Conservation (phyloP, 2,888 invertebrate genomes). For the Busseola fusca region DNA sequence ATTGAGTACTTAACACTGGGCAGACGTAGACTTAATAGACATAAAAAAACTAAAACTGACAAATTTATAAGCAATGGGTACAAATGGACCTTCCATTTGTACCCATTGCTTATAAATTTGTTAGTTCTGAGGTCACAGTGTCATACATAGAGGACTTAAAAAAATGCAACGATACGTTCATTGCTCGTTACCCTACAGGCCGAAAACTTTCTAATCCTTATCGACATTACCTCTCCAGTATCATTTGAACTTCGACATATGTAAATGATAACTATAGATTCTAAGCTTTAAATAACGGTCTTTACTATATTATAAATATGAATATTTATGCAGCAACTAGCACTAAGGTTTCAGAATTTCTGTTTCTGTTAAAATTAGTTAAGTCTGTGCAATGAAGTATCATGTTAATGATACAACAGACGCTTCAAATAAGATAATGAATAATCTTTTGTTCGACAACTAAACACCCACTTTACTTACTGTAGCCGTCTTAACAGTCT, state of each 20-base stretch:
- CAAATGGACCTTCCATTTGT: background rate
- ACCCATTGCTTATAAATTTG: background rate
- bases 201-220: slow-evolving; percentile 41
- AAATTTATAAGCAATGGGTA: background rate
- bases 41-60: background rate
- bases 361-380: slow-evolving; percentile 29
- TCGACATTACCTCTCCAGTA: slow-evolving; percentile 4
- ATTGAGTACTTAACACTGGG: background rate
- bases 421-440: slow-evolving; percentile 73
- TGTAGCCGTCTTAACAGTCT: slow-evolving; percentile 35
- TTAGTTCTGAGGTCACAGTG: slow-evolving; percentile 3
- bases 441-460: slow-evolving; percentile 75
- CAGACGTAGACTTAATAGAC: background rate
- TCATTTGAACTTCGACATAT: slow-evolving; percentile 39
- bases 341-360: slow-evolving; percentile 19
- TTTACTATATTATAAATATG: slow-evolving; percentile 23
- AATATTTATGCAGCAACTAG: slow-evolving; percentile 31
- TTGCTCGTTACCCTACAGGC: slow-evolving; percentile 15
- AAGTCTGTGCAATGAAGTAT: slow-evolving; percentile 44
- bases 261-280: slow-evolving; percentile 29
- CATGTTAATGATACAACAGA: slow-evolving; percentile 70
- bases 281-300: slow-evolving; percentile 26
- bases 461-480: slow-evolving; percentile 56
- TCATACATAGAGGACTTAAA: slow-evolving; percentile 8
- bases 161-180: slow-evolving; percentile 2